Conservation (phyloP, 2,888 invertebrate genomes). For the Latrodectus hesperus region DNA sequence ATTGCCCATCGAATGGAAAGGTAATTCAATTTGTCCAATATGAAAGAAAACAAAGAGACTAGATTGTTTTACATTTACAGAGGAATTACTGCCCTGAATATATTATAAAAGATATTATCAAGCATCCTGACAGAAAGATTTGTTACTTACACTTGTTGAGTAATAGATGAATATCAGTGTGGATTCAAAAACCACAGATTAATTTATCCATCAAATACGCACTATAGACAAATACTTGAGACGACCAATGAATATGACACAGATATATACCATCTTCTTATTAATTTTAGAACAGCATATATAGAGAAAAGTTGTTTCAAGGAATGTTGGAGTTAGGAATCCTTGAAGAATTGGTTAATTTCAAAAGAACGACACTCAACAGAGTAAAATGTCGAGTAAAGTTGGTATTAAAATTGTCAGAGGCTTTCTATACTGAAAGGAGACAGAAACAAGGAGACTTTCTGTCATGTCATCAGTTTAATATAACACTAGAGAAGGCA, state of each 20-base stretch:
- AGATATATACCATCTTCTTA: background rate
- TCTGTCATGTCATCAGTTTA: background rate
- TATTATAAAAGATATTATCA: background rate
- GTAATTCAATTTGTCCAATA: background rate
- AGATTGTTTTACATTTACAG: background rate
- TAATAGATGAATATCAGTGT: background rate
- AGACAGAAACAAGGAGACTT: background rate
- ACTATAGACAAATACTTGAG: slow-evolving; percentile 5
- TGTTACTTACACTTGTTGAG: background rate
- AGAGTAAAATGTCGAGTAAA: background rate
- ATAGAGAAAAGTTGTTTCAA: background rate
- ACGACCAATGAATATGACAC: background rate
- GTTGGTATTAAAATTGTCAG: background rate
- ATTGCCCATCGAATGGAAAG: slow-evolving; percentile 2
- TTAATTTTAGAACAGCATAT: background rate
- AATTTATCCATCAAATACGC: background rate
- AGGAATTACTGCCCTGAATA: slow-evolving; percentile 3
- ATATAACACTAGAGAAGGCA: background rate
- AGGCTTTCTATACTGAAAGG: background rate
- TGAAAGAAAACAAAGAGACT: background rate
- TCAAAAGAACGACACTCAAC: background rate
- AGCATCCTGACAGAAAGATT: background rate
- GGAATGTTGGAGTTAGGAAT: background rate
- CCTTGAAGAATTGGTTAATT: background rate
- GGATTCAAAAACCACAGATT: background rate